phyloP scores from a whole-genome alignment of 1,140 invertebrate species.

The Drosophila biarmipes region DNA sequence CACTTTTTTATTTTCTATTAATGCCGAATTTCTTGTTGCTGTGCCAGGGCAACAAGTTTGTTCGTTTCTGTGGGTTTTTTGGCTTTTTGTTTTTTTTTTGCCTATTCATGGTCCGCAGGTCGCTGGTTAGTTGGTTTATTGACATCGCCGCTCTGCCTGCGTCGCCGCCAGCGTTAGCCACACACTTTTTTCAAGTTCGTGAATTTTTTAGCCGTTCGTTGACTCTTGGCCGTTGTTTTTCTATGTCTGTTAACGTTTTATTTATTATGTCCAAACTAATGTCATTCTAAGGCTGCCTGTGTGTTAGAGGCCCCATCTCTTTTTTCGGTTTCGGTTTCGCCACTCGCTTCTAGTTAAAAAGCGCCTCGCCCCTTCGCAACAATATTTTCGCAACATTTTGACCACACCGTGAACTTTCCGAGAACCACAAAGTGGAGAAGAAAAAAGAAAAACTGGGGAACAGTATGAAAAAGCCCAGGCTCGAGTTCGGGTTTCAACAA shows the following conservation, averaged over 20 bases:
- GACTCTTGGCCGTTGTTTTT: constrained; percentile 59
- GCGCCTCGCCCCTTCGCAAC: constrained; percentile 24
- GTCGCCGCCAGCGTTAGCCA: constrained; percentile 32
- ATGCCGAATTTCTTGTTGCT: background rate
- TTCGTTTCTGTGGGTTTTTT: constrained; percentile 9
- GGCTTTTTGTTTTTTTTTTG: constrained; percentile 30
- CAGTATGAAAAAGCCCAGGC: constrained; percentile 5
- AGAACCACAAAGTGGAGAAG: constrained; percentile 7
- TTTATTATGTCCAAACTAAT: constrained; percentile 71
- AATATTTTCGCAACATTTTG: constrained; percentile 41
- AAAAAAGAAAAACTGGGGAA: constrained; percentile 15
- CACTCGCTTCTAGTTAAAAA: constrained; percentile 31
- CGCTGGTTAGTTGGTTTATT: constrained; percentile 78
- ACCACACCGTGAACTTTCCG: constrained; percentile 25
- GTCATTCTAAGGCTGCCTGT: constrained; percentile 57
- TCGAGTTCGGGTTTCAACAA: constrained; percentile 44
- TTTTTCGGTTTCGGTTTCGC: constrained; percentile 19
- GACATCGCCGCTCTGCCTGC: constrained; percentile 61
- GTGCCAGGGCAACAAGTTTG: constrained; percentile 49
- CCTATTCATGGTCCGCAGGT: constrained; percentile 70
- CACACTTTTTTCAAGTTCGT: constrained; percentile 78
- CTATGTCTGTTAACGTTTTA: constrained; percentile 62
- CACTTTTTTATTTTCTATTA: constrained; percentile 13
- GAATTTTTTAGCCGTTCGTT: constrained; percentile 82
- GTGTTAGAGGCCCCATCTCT: constrained; percentile 25